These are phyloP conservation scores for Cyclargus thomasi DNA, from an alignment of 1,140 invertebrate species.

Conservation along the genomic window DNA sequence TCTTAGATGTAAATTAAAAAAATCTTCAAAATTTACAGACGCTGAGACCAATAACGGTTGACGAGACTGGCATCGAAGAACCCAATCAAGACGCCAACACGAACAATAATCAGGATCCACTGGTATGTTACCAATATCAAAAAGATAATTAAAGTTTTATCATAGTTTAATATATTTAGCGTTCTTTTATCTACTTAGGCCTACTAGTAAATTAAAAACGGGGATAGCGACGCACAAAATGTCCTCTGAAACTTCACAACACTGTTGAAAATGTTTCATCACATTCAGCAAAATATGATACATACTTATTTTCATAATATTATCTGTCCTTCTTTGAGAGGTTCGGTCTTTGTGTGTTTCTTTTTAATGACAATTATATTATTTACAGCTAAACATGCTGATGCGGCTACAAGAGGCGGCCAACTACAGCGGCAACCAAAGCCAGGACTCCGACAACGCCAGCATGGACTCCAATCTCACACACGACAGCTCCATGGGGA, in stretches of 20 bases:
- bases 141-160: too few relatives aligned
- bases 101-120: constrained; percentile 79
- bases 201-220: too few relatives aligned
- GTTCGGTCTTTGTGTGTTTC: too few relatives aligned
- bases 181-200: too few relatives aligned
- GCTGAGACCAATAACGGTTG: constrained; percentile 76
- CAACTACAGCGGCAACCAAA: constrained; percentile 90
- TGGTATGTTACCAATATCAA: constrained; percentile 72
- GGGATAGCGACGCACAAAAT: too few relatives aligned
- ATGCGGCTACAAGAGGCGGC: constrained; percentile 96
- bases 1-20: too few relatives aligned
- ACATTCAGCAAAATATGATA: too few relatives aligned
- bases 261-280: too few relatives aligned
- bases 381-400: constrained; percentile 91
- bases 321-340: too few relatives aligned
- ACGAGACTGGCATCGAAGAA: constrained; percentile 80
- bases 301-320: too few relatives aligned
- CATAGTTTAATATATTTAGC: too few relatives aligned
- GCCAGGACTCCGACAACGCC: constrained; percentile 88
- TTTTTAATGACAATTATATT: not conserved
- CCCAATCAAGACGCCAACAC: constrained; percentile 57
- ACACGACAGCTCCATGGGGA: constrained; percentile 79
- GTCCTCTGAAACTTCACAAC: too few relatives aligned
- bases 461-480: constrained; percentile 84
- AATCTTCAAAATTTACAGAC: constrained; percentile 52